Percentiles rank a stretch among this genome's conserved stretches.
phyloP scores from a whole-genome alignment of 2,113 vertebrate genomes.

The Myiozetetes cayanensis region DNA sequence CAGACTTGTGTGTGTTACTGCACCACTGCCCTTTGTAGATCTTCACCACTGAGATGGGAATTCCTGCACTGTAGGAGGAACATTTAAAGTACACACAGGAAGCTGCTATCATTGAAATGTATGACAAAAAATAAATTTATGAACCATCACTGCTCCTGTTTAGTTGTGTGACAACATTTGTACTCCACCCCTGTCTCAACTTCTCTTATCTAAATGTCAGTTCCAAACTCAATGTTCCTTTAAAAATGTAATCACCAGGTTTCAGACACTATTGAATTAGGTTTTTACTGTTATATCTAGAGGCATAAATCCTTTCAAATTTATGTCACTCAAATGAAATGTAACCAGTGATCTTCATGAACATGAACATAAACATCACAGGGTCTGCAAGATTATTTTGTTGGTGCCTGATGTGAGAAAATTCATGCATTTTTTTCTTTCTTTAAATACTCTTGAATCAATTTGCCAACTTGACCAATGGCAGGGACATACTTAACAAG shows the following conservation, averaged over 20 bases:
- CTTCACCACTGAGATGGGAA: not conserved
- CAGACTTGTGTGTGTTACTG: not conserved
- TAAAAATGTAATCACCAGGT: constrained; percentile 63
- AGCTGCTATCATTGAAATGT: constrained; percentile 1
- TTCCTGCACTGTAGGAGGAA: constrained; percentile 1
- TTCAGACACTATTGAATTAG: constrained; percentile 43
- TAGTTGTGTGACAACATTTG: constrained; percentile 27
- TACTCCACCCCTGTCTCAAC: not conserved
- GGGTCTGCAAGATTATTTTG: not conserved
- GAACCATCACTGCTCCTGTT: not conserved
- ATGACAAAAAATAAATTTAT: constrained; percentile 50
- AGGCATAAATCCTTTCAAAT: constrained; percentile 55
- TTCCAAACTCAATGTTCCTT: constrained; percentile 52
- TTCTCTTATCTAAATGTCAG: constrained; percentile 55
- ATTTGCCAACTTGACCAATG: not conserved
- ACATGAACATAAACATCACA: not conserved
- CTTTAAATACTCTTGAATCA: not conserved
- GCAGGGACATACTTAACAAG: not conserved
- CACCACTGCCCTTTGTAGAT: not conserved
- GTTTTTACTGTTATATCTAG: constrained; percentile 29
- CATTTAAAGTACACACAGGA: not conserved
- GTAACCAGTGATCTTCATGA: not conserved
- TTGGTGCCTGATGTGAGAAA: not conserved
- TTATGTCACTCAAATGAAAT: constrained; percentile 43
- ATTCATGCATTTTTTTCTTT: not conserved